Base-by-base conservation (phyloP, 1,140 invertebrate genomes). In the Acromyrmex charruanus region DNA sequence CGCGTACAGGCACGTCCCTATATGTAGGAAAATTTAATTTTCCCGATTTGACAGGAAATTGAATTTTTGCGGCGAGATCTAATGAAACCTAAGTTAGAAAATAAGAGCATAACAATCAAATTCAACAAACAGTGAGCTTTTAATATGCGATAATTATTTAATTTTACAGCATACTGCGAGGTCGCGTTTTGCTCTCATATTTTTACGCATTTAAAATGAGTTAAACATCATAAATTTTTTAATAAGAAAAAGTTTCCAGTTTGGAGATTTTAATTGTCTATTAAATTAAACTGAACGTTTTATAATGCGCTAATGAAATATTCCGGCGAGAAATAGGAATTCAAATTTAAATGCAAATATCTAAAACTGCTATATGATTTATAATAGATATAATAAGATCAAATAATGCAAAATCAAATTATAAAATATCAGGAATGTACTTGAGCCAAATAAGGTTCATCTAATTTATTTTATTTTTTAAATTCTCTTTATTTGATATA, bases 31-130 rank as follows among this genome's bases (percentile, higher is more conserved):
- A 49, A 49, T n/a, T 81, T 16, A 18, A 74, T 59, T 71, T 71
- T 66, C 21, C n/a, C 66, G 6, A 21, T 68, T 39, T 39, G 31
- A 3, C 21, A 25, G 55, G 80, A 84, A 84, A 84, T 75, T 61
- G 39, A 63, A 84, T 75, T 84, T 61, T 84, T 39, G n/a, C 25
- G 7, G 31, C 31, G 58, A 21, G 39, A 75, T 14, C 18, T 84
- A 61, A 69, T 39, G 35, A 68, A 31, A 39, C 39, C 59, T 3
- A 14, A n/a, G 7, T 16, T 12, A 51, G 7, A 28, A 81, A 81
- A 39, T 59, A 4, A 14, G 10, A 80, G 28, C 2, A 4, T 18
- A 68, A 59, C 51, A 35, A 58, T 81, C 28, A 44, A 39, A 28
- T 25, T 61, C 7, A 44, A 21, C 25, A 25, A 49, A 39, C 28